Conservation (phyloP, 92 coral and sea anemone genomes). For the Isaurus tuberculatus region DNA sequence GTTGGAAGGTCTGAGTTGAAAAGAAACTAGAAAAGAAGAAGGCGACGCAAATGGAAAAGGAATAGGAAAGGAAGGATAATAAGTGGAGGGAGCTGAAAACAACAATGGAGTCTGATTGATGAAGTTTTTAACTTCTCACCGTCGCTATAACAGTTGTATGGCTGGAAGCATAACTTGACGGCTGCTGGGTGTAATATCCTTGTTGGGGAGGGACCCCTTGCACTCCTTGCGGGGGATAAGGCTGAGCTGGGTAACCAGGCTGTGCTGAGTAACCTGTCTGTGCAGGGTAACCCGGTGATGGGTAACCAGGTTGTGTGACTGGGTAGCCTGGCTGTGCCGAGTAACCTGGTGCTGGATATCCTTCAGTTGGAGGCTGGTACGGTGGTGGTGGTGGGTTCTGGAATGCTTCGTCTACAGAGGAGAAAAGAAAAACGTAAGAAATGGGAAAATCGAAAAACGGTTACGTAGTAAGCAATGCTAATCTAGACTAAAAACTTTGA, state of each 20-base stretch:
- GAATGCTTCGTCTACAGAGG: neutral
- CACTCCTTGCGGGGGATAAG: neutral
- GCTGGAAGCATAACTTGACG: neutral
- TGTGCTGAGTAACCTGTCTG: neutral
- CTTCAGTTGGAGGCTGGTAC: neutral
- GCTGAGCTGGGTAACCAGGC: neutral
- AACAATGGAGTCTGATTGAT: neutral
- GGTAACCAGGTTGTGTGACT: neutral
- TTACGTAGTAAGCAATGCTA: too few species aligned
- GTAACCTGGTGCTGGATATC: neutral
- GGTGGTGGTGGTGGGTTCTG: too few species aligned
- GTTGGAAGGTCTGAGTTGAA: too few species aligned
- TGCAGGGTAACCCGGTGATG: neutral
- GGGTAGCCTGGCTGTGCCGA: neutral
- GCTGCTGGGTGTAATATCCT: neutral
- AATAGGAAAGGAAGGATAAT: too few species aligned
- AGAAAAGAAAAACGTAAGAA: neutral
- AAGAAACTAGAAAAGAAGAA: too few species aligned
- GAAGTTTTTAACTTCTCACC: neutral
- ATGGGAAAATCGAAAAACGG: neutral
- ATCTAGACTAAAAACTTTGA: too few species aligned
- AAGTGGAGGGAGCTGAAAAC: too few species aligned
- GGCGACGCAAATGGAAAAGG: too few species aligned
- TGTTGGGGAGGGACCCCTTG: neutral
- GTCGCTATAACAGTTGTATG: neutral